Base-by-base conservation (phyloP, 2,888 invertebrate genomes). In the Lasioglossum villosulum region DNA sequence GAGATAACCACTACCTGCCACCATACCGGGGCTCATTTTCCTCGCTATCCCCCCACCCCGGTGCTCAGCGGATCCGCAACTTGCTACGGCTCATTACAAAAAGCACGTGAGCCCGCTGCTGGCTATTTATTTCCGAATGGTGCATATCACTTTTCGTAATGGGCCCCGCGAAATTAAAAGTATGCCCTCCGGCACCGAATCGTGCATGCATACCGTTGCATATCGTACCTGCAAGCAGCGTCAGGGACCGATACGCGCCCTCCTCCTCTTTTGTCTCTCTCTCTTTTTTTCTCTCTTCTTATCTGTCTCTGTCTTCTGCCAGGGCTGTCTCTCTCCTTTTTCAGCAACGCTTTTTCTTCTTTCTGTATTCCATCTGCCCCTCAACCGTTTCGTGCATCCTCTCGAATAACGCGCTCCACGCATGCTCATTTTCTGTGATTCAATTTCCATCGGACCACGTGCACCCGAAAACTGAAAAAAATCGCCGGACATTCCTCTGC, bases 1-100 rank as follows among this genome's bases (percentile, higher is more conserved):
- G 90, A 91, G 94, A 93, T 94, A 95, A 95, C 94, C 92, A 94
- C 95, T 94, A 94, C 94, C 95, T 95, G 94, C 94, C 95, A 95
- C 93, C 91, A 93, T 90, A 90, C 90, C 91, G 90, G 91, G 92
- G 91, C 94, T 94, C 93, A 95, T 94, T 94, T 94, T 93, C 93
- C 93, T 93, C 92, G 90, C 92, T 91, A 90, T 85, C 80, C 90
- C 76, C 82, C 83, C 45, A 27, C 63, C 34, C 34, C 63, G 0
- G 0, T 23, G 34, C 59, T 75, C 37, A 48, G 30, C 14, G 85
- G 75, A 88, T 88, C 63, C 80, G 76, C 78, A 87, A 90, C 86
- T 87, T 48, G 88, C 86, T 39, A 83, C 88, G 90, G 88, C 91
- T 91, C 92, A 90, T 92, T 90, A 91, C 91, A 93, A 93, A 91